Evolutionary conservation across 2,113 vertebrate genomes (phyloP).

Genomic region (Montifringilla adamsi): DNA sequence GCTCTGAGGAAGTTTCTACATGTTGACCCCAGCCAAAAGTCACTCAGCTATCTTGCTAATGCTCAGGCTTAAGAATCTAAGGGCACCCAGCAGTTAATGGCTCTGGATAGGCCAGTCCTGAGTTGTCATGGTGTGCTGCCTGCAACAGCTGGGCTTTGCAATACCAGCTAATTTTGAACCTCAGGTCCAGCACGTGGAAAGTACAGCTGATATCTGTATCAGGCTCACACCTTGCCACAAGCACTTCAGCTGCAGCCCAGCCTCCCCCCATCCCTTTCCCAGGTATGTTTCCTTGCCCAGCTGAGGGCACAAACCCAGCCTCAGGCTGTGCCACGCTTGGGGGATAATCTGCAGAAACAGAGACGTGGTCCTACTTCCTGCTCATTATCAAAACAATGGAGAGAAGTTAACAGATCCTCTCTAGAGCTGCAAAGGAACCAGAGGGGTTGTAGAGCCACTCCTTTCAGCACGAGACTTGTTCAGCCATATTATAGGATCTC

Average conservation of each 20-base stretch:
- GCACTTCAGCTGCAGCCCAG: background rate
- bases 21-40: background rate
- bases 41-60: background rate
- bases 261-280: no score
- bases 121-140: background rate
- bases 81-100: background rate
- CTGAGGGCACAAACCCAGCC: background rate
- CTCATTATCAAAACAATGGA: background rate
- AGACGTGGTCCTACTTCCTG: background rate
- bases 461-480: background rate
- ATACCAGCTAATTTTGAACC: background rate
- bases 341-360: background rate
- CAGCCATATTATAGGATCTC: background rate
- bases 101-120: background rate
- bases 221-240: background rate
- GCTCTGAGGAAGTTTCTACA: background rate
- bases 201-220: background rate
- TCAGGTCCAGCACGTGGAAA: background rate
- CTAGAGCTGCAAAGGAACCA: background rate
- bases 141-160: background rate
- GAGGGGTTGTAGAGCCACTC: background rate
- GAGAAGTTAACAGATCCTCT: background rate
- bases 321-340: background rate
- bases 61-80: background rate
- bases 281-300: rapidly evolving